Conservation (phyloP, 2,888 invertebrate species). For the Helleia helle region DNA sequence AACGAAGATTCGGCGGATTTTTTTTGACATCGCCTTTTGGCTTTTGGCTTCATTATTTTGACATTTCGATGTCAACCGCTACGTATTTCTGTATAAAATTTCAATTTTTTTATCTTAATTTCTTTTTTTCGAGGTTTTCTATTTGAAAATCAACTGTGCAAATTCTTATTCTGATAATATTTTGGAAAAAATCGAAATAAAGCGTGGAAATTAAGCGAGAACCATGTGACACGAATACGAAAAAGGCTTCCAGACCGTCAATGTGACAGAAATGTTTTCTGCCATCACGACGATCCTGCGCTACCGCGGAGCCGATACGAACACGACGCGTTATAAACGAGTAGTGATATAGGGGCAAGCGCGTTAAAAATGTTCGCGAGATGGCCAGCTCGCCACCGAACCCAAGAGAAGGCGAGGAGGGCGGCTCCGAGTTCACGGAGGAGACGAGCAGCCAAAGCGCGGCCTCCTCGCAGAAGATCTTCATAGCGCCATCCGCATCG, state of each 20-base stretch:
- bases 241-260: conserved; percentile 71
- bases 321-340: conserved; percentile 54
- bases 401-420: conserved; percentile 67
- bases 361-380: conserved; percentile 71
- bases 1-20: conserved; percentile 64
- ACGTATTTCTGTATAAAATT: conserved; percentile 67
- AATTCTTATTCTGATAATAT: background rate
- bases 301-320: conserved; percentile 50
- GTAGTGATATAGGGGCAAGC: conserved; percentile 59
- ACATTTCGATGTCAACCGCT: conserved; percentile 73
- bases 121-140: conserved; percentile 37
- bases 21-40: conserved; percentile 69
- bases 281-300: conserved; percentile 65
- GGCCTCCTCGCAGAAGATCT: conserved; percentile 68
- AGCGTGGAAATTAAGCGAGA: conserved; percentile 57
- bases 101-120: conserved; percentile 43
- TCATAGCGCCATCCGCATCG: conserved; percentile 61
- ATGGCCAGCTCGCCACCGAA: conserved; percentile 73
- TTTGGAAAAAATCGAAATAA: conserved; percentile 21
- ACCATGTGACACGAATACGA: conserved; percentile 74
- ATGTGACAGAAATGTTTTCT: conserved; percentile 75
- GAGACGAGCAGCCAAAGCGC: conserved; percentile 60
- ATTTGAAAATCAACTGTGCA: conserved; percentile 29
- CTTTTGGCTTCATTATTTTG: conserved; percentile 67
- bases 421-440: conserved; percentile 58